phyloP scores from a whole-genome alignment of 2,888 invertebrate genomes.

The Altica lythri region DNA sequence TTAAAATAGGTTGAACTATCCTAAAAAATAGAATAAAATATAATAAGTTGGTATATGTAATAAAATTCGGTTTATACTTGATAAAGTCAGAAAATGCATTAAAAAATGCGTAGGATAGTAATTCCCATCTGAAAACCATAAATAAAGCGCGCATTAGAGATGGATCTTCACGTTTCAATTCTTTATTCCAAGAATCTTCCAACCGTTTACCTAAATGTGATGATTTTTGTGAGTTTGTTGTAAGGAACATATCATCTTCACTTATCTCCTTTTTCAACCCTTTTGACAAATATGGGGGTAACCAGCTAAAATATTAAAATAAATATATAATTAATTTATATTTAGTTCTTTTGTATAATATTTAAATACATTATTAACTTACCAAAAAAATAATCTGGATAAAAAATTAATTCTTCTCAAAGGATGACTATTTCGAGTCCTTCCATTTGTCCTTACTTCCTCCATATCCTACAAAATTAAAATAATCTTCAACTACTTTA shows the following conservation, averaged over 20 bases:
- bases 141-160: constrained; percentile 45
- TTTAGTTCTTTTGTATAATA: not conserved
- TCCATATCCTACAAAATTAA: too few species aligned
- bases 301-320: constrained; percentile 56
- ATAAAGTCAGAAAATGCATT: constrained; percentile 32
- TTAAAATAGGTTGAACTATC: constrained; percentile 41
- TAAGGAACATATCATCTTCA: constrained; percentile 57
- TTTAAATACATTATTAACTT: constrained; percentile 23
- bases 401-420: constrained; percentile 25
- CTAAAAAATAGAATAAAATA: too few species aligned
- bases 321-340: not conserved
- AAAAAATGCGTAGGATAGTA: constrained; percentile 36
- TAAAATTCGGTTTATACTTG: constrained; percentile 20
- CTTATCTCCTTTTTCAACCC: constrained; percentile 58
- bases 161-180: constrained; percentile 38
- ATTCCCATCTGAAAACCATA: constrained; percentile 43
- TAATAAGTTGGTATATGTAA: too few species aligned
- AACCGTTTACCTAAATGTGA: constrained; percentile 52
- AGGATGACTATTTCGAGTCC: constrained; percentile 22
- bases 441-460: constrained; percentile 15
- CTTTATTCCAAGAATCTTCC: constrained; percentile 47
- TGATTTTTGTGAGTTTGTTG: constrained; percentile 21
- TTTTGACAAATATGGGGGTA: constrained; percentile 57
- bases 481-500: too few species aligned
- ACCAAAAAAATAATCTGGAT: constrained; percentile 33